These are phyloP conservation scores for Marmota flaviventris DNA, from an alignment of 2,113 vertebrate species.

Conservation along the genomic window DNA sequence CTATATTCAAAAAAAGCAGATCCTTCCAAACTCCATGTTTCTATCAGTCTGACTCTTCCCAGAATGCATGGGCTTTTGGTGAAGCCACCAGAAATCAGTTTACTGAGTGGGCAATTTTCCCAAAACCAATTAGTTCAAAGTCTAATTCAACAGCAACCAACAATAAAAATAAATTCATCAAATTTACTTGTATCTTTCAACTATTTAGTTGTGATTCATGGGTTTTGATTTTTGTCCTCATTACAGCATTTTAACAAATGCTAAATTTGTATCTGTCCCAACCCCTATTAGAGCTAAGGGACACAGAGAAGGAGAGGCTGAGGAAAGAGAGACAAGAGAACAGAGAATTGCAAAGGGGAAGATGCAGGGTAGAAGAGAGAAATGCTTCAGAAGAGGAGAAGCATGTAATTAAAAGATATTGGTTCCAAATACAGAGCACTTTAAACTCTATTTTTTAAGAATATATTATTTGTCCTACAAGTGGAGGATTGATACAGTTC, in stretches of 20 bases:
- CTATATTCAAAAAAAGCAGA: not conserved
- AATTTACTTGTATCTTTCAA: not conserved
- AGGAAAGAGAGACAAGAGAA: not conserved
- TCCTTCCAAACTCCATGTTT: not conserved
- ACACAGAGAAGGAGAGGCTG: not conserved
- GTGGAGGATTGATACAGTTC: not conserved
- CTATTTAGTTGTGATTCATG: not conserved
- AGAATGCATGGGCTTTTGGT: not conserved
- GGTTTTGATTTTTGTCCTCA: not conserved
- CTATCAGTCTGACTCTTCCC: not conserved
- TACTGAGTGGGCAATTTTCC: not conserved
- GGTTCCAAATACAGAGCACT: not conserved
- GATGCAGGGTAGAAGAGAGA: rapidly evolving
- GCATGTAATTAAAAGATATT: not conserved
- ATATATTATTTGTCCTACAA: not conserved
- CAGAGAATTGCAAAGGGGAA: not conserved
- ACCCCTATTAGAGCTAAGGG: not conserved
- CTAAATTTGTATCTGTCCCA: not conserved
- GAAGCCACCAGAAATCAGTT: not conserved
- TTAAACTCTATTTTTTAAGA: not conserved
- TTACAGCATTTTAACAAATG: not conserved
- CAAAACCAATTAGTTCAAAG: slow-evolving; percentile 28
- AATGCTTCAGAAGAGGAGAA: not conserved
- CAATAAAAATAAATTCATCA: not conserved
- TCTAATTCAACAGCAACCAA: not conserved